These are phyloP conservation scores for Xiphophorus couchianus DNA, from an alignment of 2,113 vertebrate genomes.

Conservation along the genomic window DNA sequence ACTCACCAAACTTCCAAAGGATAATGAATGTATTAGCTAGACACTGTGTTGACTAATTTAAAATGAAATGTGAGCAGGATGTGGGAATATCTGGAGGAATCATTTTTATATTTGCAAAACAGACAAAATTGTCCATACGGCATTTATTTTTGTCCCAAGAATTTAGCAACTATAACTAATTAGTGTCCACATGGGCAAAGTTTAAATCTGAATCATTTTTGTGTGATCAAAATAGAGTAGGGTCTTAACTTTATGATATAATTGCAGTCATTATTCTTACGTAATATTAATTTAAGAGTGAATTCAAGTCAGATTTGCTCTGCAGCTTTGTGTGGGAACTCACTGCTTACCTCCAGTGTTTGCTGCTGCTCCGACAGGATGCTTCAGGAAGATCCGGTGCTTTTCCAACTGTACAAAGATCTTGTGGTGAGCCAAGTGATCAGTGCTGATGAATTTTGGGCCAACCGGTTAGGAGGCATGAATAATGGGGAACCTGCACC, in stretches of 20 bases:
- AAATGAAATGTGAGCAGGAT: not conserved
- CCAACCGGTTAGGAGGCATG: constrained; percentile 90
- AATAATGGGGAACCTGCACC: constrained; percentile 82
- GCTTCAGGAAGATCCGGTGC: constrained; percentile 98
- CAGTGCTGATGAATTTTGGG: constrained; percentile 98
- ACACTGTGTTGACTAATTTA: not conserved
- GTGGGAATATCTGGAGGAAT: not conserved
- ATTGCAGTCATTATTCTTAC: too few species aligned
- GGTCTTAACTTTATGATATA: too few species aligned
- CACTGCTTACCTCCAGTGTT: not conserved
- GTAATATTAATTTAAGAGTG: not conserved
- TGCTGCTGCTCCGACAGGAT: constrained; percentile 83
- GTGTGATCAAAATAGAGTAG: too few species aligned
- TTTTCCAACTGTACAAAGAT: constrained; percentile 99
- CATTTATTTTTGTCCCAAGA: too few species aligned
- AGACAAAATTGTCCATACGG: too few species aligned
- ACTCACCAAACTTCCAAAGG: not conserved
- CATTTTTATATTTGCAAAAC: not conserved
- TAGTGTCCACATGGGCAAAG: too few species aligned
- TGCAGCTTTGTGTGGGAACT: not conserved
- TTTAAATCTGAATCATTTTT: too few species aligned
- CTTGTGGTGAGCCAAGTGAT: constrained; percentile 98
- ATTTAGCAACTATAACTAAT: too few species aligned
- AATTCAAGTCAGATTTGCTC: not conserved
- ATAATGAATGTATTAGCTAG: not conserved